A percentile compares a stretch with the other conserved stretches of the same genome.
These are phyloP conservation scores for Ceratosolen solmsi DNA, from an alignment of 1,140 invertebrate genomes.

Conservation along the genomic window DNA sequence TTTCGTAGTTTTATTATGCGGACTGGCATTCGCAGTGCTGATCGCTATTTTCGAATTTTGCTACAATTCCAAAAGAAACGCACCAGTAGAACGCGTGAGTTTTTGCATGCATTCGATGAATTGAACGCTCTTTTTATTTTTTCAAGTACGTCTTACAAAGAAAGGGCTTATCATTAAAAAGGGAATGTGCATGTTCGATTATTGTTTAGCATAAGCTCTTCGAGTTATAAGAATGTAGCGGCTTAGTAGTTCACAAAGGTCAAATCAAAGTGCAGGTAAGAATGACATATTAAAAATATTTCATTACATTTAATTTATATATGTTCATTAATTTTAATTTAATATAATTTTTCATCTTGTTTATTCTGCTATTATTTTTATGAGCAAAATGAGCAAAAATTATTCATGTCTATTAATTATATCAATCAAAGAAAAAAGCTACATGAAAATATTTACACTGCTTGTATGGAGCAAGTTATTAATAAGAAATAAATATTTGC, in stretches of 20 bases:
- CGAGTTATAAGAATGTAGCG: conserved; percentile 64
- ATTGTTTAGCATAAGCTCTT: conserved; percentile 67
- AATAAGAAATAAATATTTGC: too few relatives aligned
- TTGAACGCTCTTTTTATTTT: not conserved
- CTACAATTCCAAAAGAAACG: conserved; percentile 84
- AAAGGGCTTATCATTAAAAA: conserved; percentile 16
- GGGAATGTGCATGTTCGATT: conserved; percentile 57
- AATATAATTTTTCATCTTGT: too few relatives aligned
- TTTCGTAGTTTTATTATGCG: conserved; percentile 90
- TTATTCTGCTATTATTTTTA: too few relatives aligned
- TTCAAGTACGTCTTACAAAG: conserved; percentile 1
- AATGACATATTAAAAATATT: too few relatives aligned
- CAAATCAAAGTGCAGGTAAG: conserved; percentile 52
- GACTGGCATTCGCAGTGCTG: conserved; percentile 82
- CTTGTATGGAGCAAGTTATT: too few relatives aligned
- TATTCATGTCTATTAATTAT: too few relatives aligned
- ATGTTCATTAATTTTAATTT: too few relatives aligned
- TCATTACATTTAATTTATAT: too few relatives aligned
- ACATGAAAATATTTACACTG: too few relatives aligned
- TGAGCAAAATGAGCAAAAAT: too few relatives aligned
- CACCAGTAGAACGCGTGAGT: conserved; percentile 79
- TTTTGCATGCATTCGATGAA: conserved; percentile 23
- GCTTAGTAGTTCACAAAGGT: conserved; percentile 50
- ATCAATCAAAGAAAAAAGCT: too few relatives aligned
- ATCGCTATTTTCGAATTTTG: conserved; percentile 88